Base-by-base conservation (phyloP, 2,113 vertebrate species). In the Ginglymostoma cirratum region DNA sequence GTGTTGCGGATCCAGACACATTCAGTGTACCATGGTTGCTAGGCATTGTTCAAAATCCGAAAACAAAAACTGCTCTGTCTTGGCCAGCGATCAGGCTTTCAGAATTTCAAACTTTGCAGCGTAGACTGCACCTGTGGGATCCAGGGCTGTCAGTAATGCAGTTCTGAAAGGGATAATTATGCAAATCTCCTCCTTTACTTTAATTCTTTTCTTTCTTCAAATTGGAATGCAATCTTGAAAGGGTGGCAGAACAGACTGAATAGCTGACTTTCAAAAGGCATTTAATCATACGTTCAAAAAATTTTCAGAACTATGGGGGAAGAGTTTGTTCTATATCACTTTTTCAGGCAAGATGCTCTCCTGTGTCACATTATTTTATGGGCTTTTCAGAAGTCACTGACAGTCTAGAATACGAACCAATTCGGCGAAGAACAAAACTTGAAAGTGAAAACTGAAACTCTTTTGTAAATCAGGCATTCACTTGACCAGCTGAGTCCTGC, bases 1-100 rank as follows among this genome's bases (percentile, higher is more conserved):
- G 38, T 48, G 23, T 21, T 72, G 66, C 17, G 42, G 65, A 38
- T 42, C 61, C 1, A 65, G n/a, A 61, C 34, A 65, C 23, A 38
- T 61, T 93, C n/a, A 38, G 61, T 93, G 89, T 93, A 66, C 61
- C 38, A n/a, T 66, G 89, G 61, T 93, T 93, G 89, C 55, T 67
- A 66, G 38, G 89, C 61, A 42, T 66, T n/a, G n/a, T 67, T n/a
- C 89, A 93, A 61, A 93, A 93, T 67, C 89, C 89, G 10, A 38
- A 93, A 93, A 67, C 61, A 93, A 93, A 93, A n/a, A 61, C n/a
- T 55, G 80, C 7, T 65, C 55, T 7, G 34, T n/a, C 61, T 66
- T 93, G 89, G 89, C 89, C 61, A 42, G 65, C 19, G 65, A 92
- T n/a, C 55, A 93, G 61, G 89, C 19, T 38, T 66, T 66, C 34